A percentile compares a stretch with the other conserved stretches of the same genome.
Evolutionary conservation across 2,113 vertebrate genomes (phyloP).

Genomic region (Sorex araneus): DNA sequence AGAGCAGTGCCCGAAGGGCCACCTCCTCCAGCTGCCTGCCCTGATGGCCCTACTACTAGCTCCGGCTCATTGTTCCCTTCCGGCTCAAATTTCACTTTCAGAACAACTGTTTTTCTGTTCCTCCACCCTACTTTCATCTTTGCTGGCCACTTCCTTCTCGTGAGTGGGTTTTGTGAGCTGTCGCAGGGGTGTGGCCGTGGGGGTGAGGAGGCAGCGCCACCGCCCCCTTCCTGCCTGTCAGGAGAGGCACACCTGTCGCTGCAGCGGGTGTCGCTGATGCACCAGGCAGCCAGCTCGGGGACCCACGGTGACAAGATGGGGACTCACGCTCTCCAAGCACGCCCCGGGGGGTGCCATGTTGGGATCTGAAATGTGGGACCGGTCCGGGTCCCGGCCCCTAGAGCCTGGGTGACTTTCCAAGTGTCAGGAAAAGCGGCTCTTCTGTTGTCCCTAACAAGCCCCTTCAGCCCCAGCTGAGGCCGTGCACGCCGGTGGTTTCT

Average conservation of each 20-base stretch:
- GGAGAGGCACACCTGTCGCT: background rate
- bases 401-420: background rate
- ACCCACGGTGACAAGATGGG: background rate
- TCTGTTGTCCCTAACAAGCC: background rate
- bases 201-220: background rate
- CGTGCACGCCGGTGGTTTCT: background rate
- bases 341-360: background rate
- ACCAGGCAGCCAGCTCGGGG: background rate
- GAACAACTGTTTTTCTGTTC: background rate
- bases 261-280: background rate
- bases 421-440: background rate
- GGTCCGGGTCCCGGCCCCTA: background rate
- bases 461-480: background rate
- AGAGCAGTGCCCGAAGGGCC: background rate
- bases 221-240: background rate
- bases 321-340: background rate
- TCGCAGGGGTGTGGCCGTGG: background rate
- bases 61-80: slow-evolving; percentile 13
- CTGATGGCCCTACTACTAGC: too few relatives aligned
- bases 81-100: slow-evolving; percentile 1
- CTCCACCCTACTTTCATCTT: slow-evolving; percentile 16
- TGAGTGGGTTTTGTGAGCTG: background rate
- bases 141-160: background rate
- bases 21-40: too few relatives aligned
- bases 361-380: background rate